Conservation (phyloP, 2,113 vertebrate species). For the Apistogramma diplotaenia region DNA sequence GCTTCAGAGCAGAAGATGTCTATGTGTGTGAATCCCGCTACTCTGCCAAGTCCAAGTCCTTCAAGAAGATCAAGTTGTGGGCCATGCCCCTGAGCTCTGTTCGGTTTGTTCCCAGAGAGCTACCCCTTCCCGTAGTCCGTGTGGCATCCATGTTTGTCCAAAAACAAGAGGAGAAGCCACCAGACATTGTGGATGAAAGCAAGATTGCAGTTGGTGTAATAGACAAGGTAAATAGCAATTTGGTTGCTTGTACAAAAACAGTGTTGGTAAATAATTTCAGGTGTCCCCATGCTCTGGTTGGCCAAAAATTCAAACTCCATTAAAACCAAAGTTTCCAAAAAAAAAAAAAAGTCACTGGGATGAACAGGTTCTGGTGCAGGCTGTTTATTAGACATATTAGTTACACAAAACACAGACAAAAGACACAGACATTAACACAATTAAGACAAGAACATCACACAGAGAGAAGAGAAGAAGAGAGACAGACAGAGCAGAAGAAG, state of each 20-base stretch:
- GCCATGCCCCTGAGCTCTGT: constrained; percentile 96
- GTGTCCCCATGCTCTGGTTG: no score
- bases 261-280: no score
- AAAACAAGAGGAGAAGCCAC: constrained; percentile 87
- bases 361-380: no score
- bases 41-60: constrained; percentile 96
- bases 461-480: no score
- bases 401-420: no score
- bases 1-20: constrained; percentile 90
- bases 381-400: no score
- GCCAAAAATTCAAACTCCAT: no score
- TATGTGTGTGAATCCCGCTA: constrained; percentile 98
- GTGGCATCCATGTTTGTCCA: constrained; percentile 97
- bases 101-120: constrained; percentile 87
- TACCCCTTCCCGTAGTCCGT: constrained; percentile 92
- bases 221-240: constrained; percentile 70
- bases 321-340: no score
- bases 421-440: no score
- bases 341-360: no score
- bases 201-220: constrained; percentile 76
- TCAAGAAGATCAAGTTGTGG: constrained; percentile 99
- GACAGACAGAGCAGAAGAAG: no score
- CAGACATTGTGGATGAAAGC: constrained; percentile 83
- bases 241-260: not conserved
- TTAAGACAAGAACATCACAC: no score